phyloP scores from a whole-genome alignment of 2,113 vertebrate genomes.

The Oenanthe melanoleuca region DNA sequence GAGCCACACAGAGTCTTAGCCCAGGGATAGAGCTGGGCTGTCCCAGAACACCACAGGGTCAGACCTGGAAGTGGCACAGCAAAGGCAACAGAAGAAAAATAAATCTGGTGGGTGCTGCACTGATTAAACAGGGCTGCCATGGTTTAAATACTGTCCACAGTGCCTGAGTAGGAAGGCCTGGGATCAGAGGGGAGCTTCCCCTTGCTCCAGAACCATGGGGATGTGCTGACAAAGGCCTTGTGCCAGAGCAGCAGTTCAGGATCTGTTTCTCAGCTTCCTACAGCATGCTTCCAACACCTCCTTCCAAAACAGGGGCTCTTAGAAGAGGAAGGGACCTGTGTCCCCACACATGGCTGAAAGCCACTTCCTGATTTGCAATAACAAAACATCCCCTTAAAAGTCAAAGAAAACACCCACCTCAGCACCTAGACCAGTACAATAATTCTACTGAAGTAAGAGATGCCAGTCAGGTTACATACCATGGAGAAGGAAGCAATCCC shows the following conservation, averaged over 20 bases:
- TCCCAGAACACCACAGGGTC: not conserved
- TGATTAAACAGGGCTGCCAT: not conserved
- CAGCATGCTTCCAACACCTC: not conserved
- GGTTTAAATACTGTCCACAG: not conserved
- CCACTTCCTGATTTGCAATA: not conserved
- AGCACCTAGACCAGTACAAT: not conserved
- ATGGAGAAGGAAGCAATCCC: not conserved
- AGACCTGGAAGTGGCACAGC: not conserved
- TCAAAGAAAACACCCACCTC: not conserved
- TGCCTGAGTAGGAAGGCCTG: not conserved
- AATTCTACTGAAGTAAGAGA: not conserved
- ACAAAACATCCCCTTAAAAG: not conserved
- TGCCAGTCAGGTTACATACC: not conserved
- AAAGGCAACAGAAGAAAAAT: not conserved
- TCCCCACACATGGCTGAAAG: not conserved
- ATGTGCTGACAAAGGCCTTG: not conserved
- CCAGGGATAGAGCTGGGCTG: not conserved
- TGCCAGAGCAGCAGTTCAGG: not conserved
- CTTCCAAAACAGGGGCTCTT: not conserved
- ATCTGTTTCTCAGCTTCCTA: not conserved
- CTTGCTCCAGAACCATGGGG: not conserved
- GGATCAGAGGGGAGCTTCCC: not conserved
- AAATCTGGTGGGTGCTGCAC: fast-evolving
- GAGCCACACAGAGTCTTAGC: not conserved
- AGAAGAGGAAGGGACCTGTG: not conserved